Conservation (phyloP, 2,113 vertebrate genomes). For the Delphinapterus leucas region DNA sequence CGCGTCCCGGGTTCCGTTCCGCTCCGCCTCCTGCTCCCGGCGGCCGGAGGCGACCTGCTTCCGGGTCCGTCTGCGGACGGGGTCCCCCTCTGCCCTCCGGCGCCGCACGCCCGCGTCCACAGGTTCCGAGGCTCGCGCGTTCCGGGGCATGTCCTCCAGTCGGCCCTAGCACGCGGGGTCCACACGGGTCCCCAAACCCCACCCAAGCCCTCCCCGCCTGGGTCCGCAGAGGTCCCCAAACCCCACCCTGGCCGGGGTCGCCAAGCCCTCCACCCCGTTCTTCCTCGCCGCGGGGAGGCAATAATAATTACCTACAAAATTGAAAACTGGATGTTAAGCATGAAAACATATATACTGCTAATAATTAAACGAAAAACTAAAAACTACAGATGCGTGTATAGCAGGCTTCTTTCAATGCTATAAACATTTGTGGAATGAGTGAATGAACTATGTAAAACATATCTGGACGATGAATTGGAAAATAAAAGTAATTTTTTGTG, state of each 20-base stretch:
- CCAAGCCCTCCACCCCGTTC: neutral
- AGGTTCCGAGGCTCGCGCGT: constrained; percentile 30
- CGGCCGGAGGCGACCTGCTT: neutral
- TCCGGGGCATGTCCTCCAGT: neutral
- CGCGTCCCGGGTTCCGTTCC: neutral
- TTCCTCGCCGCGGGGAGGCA: neutral
- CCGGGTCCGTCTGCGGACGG: neutral
- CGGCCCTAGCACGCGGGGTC: accelerated
- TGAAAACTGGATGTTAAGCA: neutral
- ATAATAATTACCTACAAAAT: neutral
- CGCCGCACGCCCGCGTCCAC: neutral
- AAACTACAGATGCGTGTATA: neutral
- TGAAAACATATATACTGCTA: neutral
- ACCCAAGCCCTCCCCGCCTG: too few species aligned
- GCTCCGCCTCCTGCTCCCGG: neutral
- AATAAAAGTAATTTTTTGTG: neutral
- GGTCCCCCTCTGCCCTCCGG: neutral
- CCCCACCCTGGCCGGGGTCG: too few species aligned
- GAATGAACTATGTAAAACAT: neutral
- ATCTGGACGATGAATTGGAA: neutral
- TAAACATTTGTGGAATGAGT: neutral
- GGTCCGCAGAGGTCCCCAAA: neutral
- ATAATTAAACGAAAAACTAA: neutral
- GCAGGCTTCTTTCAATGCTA: neutral
- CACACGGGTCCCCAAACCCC: neutral